Evolutionary conservation across 2,113 vertebrate genomes (phyloP).

Genomic region (Girardinichthys multiradiatus): DNA sequence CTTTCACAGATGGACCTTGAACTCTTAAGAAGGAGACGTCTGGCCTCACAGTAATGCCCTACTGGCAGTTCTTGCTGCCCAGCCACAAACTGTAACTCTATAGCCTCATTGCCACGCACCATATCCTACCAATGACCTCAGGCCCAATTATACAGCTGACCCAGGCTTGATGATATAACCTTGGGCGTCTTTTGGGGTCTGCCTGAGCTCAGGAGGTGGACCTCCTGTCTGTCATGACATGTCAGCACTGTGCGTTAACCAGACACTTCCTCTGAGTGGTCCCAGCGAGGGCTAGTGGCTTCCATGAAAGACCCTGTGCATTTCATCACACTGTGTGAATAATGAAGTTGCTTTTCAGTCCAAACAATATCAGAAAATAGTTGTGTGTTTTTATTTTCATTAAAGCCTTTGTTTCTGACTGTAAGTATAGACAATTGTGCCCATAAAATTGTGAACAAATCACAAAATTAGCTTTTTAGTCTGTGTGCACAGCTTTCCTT

Average conservation of each 20-base stretch:
- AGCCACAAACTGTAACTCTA: constrained; percentile 77
- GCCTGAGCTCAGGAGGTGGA: constrained; percentile 62
- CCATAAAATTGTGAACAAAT: neutral
- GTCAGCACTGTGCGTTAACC: constrained; percentile 77
- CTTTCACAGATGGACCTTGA: constrained; percentile 69
- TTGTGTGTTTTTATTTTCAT: neutral
- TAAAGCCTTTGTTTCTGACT: neutral
- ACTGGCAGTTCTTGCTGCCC: constrained; percentile 31
- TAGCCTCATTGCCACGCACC: constrained; percentile 78
- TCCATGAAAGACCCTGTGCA: constrained; percentile 20
- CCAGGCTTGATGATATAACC: constrained; percentile 82
- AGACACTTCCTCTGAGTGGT: constrained; percentile 79
- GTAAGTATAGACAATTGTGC: neutral
- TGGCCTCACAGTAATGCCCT: constrained; percentile 58
- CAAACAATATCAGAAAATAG: neutral
- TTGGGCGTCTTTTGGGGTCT: constrained; percentile 72
- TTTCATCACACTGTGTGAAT: constrained; percentile 33
- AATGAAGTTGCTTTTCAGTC: neutral
- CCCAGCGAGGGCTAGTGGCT: constrained; percentile 62
- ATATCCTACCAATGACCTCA: constrained; percentile 77
- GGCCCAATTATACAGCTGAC: constrained; percentile 81
- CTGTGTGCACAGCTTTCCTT: no score
- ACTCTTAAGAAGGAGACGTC: constrained; percentile 64
- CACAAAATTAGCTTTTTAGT: no score
- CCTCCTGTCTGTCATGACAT: constrained; percentile 75